Percentiles rank a stretch among this genome's conserved stretches.
These are phyloP conservation scores for Hemiscyllium ocellatum DNA, from an alignment of 2,113 vertebrate genomes.

Conservation along the genomic window DNA sequence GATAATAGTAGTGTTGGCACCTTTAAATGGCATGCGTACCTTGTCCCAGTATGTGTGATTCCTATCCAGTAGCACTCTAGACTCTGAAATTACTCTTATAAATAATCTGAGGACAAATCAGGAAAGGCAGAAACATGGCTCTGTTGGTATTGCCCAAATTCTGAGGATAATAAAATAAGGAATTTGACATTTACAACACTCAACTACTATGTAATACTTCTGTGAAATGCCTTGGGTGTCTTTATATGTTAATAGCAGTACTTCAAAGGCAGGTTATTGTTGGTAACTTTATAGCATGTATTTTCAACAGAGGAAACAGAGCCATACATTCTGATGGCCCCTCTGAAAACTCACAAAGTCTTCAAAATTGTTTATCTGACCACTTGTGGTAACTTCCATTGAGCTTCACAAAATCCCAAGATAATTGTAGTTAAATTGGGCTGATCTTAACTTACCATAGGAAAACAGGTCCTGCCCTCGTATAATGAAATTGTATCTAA, in stretches of 20 bases:
- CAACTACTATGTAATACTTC: no score
- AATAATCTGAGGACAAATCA: not conserved
- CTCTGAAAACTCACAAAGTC: no score
- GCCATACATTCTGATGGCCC: no score
- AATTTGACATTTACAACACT: no score
- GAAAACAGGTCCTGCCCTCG: not conserved
- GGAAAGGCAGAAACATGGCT: not conserved
- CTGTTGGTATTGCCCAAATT: not conserved
- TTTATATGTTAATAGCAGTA: not conserved
- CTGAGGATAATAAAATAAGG: not conserved
- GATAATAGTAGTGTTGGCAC: not conserved
- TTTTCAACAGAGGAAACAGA: no score
- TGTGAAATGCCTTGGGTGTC: no score
- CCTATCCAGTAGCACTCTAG: not conserved
- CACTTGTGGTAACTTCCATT: not conserved
- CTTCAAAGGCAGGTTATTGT: not conserved
- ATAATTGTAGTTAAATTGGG: not conserved
- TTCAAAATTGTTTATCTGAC: no score
- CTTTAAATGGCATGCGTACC: not conserved
- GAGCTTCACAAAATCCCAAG: not conserved
- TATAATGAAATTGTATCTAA: not conserved
- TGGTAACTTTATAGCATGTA: not conserved
- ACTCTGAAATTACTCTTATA: not conserved
- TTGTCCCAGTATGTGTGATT: not conserved
- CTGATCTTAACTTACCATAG: not conserved